Conservation (phyloP, 1,140 invertebrate genomes). For the Pseudobourletiella spinata region DNA sequence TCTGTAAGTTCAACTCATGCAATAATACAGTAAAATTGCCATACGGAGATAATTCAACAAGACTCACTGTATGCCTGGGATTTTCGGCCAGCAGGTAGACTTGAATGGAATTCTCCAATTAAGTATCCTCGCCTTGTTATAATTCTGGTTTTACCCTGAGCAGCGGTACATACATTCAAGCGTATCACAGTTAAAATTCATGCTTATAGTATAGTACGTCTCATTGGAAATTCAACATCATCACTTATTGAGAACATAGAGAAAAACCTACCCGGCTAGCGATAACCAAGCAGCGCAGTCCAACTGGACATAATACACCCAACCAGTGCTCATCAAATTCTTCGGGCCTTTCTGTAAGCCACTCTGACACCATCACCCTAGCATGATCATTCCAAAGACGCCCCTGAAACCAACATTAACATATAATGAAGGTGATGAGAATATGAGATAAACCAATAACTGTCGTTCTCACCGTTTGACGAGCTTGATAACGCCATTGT, state of each 20-base stretch:
- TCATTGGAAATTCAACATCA: too few relatives aligned
- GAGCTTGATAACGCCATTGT: neutral
- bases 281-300: conserved; percentile 65
- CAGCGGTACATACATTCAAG: too few relatives aligned
- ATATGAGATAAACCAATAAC: too few relatives aligned
- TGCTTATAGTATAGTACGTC: too few relatives aligned
- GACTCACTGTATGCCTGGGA: conserved; percentile 31
- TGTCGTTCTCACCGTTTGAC: neutral
- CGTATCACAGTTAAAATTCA: too few relatives aligned
- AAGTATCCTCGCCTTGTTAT: conserved; percentile 60
- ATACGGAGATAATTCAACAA: neutral
- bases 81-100: conserved; percentile 63
- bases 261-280: conserved; percentile 60
- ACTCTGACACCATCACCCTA: conserved; percentile 70
- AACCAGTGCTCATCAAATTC: conserved; percentile 70
- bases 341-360: conserved; percentile 73
- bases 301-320: conserved; percentile 72
- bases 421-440: neutral
- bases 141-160: conserved; percentile 60
- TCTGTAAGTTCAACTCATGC: neutral
- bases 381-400: neutral
- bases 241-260: too few relatives aligned
- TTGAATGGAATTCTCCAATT: conserved; percentile 51
- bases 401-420: too few relatives aligned
- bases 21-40: neutral